phyloP scores from a whole-genome alignment of 2,113 vertebrate species.

The Malurus melanocephalus region DNA sequence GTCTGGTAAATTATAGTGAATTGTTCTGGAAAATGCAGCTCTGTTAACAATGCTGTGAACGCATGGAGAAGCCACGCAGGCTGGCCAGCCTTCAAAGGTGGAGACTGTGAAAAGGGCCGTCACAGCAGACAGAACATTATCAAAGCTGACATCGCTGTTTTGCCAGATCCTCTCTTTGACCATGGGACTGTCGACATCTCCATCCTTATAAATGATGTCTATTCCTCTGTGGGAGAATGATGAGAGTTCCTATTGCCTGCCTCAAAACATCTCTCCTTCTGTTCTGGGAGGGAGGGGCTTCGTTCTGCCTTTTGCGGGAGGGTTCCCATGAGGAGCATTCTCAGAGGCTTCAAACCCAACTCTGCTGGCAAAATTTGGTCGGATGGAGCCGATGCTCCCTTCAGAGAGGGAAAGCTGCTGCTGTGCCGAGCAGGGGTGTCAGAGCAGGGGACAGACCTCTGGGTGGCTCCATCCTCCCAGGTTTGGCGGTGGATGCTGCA shows the following conservation, averaged over 20 bases:
- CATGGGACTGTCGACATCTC: too few relatives aligned
- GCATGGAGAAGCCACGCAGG: too few relatives aligned
- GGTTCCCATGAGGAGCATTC: not conserved
- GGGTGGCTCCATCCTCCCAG: conserved; percentile 23
- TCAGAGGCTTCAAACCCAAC: not conserved
- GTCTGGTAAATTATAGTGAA: too few relatives aligned
- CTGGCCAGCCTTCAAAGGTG: too few relatives aligned
- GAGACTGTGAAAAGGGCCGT: too few relatives aligned
- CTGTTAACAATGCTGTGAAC: too few relatives aligned
- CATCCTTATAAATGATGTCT: too few relatives aligned
- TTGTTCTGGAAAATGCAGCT: too few relatives aligned
- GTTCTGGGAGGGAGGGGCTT: not conserved
- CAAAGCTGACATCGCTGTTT: too few relatives aligned
- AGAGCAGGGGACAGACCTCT: not conserved
- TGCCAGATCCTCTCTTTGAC: too few relatives aligned
- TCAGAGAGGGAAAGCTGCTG: not conserved
- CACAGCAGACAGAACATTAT: too few relatives aligned
- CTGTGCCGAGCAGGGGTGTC: not conserved
- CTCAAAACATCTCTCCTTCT: not conserved
- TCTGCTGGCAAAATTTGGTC: fast-evolving
- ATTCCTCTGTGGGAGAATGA: too few relatives aligned
- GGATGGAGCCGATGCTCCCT: not conserved
- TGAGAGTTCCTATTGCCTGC: not conserved
- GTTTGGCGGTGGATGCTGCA: not conserved
- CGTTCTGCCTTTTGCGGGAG: not conserved